Evolutionary conservation across 2,888 invertebrate genomes (phyloP).

Genomic region (Dryococelus australis): DNA sequence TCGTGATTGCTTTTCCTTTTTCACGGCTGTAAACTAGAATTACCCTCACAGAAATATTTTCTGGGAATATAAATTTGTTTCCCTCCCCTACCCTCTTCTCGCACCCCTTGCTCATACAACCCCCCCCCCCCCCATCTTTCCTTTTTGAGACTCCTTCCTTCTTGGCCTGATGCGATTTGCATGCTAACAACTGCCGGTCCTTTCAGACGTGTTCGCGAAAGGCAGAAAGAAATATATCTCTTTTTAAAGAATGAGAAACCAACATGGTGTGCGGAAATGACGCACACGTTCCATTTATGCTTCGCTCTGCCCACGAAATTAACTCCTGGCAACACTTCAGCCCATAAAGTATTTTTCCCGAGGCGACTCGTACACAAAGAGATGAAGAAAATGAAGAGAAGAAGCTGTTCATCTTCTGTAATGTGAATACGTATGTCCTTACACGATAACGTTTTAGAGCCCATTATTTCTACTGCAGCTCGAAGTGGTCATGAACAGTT

Average conservation of each 20-base stretch:
- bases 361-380: too few relatives aligned
- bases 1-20: background rate
- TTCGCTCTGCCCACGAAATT: background rate
- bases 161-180: slow-evolving; percentile 7
- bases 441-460: too few relatives aligned
- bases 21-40: background rate
- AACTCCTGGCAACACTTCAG: background rate
- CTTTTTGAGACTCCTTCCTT: too few relatives aligned
- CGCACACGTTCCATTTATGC: background rate
- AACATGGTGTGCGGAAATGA: background rate
- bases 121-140: too few relatives aligned
- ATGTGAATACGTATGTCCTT: too few relatives aligned
- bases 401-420: too few relatives aligned
- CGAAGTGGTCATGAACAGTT: too few relatives aligned
- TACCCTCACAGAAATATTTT: background rate
- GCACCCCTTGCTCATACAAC: too few relatives aligned
- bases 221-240: background rate
- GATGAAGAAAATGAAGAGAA: too few relatives aligned
- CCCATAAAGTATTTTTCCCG: too few relatives aligned
- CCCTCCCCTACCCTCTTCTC: too few relatives aligned
- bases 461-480: too few relatives aligned
- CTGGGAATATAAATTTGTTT: background rate
- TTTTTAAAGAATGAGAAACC: background rate
- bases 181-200: background rate
- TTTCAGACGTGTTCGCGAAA: background rate